phyloP scores from a whole-genome alignment of 1,140 invertebrate genomes.

The Drosophila guanche region DNA sequence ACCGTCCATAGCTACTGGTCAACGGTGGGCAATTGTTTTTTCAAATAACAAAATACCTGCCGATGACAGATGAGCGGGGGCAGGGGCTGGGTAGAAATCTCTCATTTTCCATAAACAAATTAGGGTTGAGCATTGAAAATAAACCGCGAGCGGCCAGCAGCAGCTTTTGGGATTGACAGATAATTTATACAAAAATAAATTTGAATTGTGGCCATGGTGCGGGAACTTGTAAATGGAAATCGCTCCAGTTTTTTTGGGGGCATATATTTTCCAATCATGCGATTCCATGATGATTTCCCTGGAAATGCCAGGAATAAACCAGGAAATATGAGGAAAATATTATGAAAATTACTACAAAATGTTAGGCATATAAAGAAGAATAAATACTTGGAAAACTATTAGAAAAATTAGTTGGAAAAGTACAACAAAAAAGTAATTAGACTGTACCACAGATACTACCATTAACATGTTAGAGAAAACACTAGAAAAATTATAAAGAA shows the following conservation, averaged over 20 bases:
- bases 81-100: slow-evolving; percentile 11
- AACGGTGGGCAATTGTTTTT: slow-evolving; percentile 30
- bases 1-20: too few species aligned
- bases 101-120: slow-evolving; percentile 42
- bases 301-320: too few species aligned
- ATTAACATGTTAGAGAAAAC: too few species aligned
- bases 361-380: too few species aligned
- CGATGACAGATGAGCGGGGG: background rate
- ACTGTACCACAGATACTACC: too few species aligned
- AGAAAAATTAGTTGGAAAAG: too few species aligned
- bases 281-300: background rate
- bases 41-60: slow-evolving; percentile 44
- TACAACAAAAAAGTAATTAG: too few species aligned
- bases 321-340: too few species aligned
- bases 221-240: background rate
- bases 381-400: too few species aligned
- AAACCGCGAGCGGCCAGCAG: background rate
- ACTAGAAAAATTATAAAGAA: too few species aligned
- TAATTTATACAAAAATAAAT: slow-evolving; percentile 37
- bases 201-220: too few species aligned
- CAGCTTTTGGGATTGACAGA: slow-evolving; percentile 21
- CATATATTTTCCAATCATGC: background rate
- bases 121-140: slow-evolving; percentile 27
- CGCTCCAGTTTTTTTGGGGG: background rate
- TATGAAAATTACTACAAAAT: too few species aligned